Conservation (phyloP, 2,113 vertebrate genomes). For the Guaruba guarouba region DNA sequence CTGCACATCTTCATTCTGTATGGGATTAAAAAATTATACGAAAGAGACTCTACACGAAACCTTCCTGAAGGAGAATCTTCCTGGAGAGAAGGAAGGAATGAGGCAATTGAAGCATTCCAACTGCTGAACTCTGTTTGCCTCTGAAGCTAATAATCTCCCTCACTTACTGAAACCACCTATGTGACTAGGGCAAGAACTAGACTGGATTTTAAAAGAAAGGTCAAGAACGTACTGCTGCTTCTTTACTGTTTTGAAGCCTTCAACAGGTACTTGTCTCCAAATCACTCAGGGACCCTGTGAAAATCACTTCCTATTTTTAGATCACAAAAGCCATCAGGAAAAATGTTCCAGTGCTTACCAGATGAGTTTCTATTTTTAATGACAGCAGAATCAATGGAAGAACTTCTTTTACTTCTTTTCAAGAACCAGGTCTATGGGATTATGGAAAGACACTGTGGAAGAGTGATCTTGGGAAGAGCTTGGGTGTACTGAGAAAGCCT, state of each 20-base stretch:
- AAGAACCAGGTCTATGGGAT: background rate
- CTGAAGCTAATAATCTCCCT: background rate
- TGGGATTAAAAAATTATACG: background rate
- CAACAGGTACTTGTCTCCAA: background rate
- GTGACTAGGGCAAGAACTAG: background rate
- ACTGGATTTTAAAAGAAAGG: background rate
- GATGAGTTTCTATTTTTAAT: background rate
- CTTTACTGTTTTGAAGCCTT: background rate
- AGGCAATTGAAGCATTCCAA: background rate
- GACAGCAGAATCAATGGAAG: background rate
- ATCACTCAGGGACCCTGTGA: background rate
- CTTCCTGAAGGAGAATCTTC: background rate
- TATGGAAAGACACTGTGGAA: background rate
- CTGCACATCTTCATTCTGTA: background rate
- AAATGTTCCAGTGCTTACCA: background rate
- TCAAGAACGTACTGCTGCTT: background rate
- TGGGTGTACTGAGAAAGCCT: background rate
- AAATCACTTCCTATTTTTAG: slow-evolving; percentile 16
- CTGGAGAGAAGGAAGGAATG: background rate
- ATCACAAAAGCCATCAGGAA: slow-evolving; percentile 43
- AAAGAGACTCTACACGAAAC: background rate
- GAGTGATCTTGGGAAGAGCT: background rate
- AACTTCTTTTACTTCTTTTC: background rate
- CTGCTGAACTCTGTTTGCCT: background rate
- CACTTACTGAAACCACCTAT: background rate